Percentiles rank a stretch among this genome's conserved stretches.
Evolutionary conservation across 2,113 vertebrate genomes (phyloP).

Genomic region (Sisor rabdophorus): DNA sequence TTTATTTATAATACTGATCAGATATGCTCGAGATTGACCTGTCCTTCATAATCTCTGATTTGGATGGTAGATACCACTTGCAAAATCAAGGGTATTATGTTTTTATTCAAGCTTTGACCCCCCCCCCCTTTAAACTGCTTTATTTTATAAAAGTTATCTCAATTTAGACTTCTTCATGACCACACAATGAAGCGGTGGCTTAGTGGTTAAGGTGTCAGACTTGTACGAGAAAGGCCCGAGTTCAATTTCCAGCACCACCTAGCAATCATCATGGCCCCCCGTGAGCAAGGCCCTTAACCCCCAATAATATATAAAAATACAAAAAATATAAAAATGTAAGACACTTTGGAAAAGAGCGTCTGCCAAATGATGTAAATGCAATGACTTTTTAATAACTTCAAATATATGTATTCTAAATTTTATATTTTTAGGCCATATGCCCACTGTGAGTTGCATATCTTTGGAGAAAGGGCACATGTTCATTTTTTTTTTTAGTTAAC

Average conservation of each 20-base stretch:
- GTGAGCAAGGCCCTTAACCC: too few species aligned
- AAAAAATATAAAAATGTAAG: too few species aligned
- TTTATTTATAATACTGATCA: conserved; percentile 3
- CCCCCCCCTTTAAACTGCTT: conserved; percentile 55
- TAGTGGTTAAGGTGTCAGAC: too few species aligned
- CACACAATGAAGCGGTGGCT: too few species aligned
- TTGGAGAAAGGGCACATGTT: background rate
- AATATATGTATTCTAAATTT: conserved; percentile 26
- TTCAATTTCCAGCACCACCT: too few species aligned
- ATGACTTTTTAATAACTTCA: conserved; percentile 21
- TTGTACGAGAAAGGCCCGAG: too few species aligned
- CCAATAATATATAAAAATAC: too few species aligned
- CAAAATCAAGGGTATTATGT: conserved; percentile 47
- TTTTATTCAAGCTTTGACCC: too few species aligned
- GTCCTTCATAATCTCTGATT: background rate
- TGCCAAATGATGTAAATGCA: conserved; percentile 1
- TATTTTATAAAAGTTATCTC: conserved; percentile 55
- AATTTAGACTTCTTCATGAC: too few species aligned
- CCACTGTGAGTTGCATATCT: background rate
- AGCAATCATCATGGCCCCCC: too few species aligned
- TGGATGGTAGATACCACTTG: background rate
- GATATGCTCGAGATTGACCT: background rate
- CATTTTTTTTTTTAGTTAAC: background rate
- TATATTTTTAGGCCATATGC: background rate
- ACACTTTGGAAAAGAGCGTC: background rate